Percentiles rank a stretch among this genome's conserved stretches.
phyloP scores from a whole-genome alignment of 2,888 invertebrate species.

The Ochropacha duplaris region DNA sequence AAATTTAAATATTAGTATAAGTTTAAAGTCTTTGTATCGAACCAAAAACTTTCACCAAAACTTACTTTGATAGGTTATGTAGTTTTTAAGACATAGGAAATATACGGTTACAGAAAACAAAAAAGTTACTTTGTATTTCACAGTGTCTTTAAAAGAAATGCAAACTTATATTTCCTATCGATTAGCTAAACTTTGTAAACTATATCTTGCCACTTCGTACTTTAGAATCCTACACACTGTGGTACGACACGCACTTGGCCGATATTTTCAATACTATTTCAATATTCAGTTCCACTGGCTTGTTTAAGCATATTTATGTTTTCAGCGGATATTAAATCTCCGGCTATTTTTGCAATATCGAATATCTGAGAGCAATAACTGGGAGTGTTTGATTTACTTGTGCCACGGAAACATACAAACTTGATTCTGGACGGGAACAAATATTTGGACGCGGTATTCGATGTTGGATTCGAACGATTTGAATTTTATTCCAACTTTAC shows the following conservation, averaged over 20 bases:
- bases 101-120: too few species aligned
- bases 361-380: conserved; percentile 23
- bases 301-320: conserved; percentile 11
- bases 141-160: too few species aligned
- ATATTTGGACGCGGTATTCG: conserved; percentile 10
- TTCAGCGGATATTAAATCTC: conserved; percentile 11
- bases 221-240: too few species aligned
- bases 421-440: conserved; percentile 4
- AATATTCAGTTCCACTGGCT: conserved; percentile 13
- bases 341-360: conserved; percentile 7
- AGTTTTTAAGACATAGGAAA: too few species aligned
- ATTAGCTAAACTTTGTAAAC: too few species aligned
- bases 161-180: too few species aligned
- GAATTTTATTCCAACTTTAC: neutral
- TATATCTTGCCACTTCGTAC: too few species aligned
- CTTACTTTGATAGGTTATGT: too few species aligned
- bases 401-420: conserved; percentile 27
- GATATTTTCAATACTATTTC: neutral
- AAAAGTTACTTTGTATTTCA: too few species aligned
- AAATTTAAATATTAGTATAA: too few species aligned
- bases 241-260: neutral
- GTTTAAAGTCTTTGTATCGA: too few species aligned
- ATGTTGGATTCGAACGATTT: neutral
- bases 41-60: too few species aligned
- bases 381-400: conserved; percentile 30